Conservation (phyloP, 2,113 vertebrate genomes). For the Indicator indicator region DNA sequence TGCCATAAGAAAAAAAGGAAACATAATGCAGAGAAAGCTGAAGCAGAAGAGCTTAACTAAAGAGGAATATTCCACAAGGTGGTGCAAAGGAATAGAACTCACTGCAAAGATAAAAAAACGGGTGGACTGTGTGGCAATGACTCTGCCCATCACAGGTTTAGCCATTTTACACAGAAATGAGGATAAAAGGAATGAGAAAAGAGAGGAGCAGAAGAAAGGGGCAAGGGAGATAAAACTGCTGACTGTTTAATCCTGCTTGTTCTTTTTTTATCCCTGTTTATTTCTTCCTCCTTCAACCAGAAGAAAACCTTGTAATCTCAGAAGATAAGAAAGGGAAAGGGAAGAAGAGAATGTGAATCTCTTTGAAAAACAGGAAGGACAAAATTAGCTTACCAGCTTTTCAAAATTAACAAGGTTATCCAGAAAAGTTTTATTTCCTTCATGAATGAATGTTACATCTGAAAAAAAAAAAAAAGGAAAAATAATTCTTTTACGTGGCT, state of each 20-base stretch:
- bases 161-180: neutral
- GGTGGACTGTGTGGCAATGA: neutral
- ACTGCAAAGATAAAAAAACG: neutral
- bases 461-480: conserved; percentile 23
- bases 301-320: neutral
- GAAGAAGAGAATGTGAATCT: neutral
- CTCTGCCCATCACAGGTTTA: neutral
- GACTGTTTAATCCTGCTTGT: neutral
- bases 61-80: neutral
- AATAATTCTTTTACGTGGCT: neutral
- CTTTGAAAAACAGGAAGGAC: conserved; percentile 11
- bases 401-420: conserved; percentile 98
- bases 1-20: neutral
- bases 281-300: neutral
- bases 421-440: conserved; percentile 98
- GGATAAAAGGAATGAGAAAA: neutral
- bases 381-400: conserved; percentile 90
- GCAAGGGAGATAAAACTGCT: neutral
- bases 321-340: neutral
- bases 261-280: neutral
- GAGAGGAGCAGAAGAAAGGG: neutral
- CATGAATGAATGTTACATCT: conserved; percentile 98
- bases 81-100: neutral
- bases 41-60: neutral
- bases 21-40: neutral